Conservation (phyloP, 2,888 invertebrate species). For the Xestia sexstrigata region DNA sequence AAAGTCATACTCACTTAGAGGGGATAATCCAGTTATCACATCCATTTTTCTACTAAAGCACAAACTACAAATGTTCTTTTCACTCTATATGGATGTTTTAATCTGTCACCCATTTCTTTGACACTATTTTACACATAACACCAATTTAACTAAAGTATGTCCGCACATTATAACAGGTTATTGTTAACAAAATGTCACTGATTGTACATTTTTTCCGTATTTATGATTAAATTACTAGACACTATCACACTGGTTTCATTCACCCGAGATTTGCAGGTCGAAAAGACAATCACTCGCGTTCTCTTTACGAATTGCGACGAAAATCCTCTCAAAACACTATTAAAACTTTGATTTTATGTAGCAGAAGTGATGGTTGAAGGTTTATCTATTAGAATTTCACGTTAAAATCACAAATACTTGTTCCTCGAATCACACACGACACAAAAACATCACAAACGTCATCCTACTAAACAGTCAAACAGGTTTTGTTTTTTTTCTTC, state of each 20-base stretch:
- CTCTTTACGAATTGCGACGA: constrained; percentile 14
- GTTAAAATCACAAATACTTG: constrained; percentile 59
- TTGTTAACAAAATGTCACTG: constrained; percentile 73
- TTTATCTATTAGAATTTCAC: constrained; percentile 63
- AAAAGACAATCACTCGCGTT: constrained; percentile 50
- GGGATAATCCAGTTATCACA: constrained; percentile 84
- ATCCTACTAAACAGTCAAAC: constrained; percentile 83
- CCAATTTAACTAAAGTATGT: constrained; percentile 57
- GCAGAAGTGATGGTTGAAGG: constrained; percentile 33
- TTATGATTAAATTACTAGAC: constrained; percentile 75
- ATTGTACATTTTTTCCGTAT: constrained; percentile 81
- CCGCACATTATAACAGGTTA: constrained; percentile 69
- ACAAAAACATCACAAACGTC: constrained; percentile 87
- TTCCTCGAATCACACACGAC: constrained; percentile 76
- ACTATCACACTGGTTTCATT: constrained; percentile 72
- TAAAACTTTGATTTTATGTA: constrained; percentile 21
- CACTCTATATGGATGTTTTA: constrained; percentile 87
- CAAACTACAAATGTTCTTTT: constrained; percentile 78
- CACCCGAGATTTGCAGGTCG: constrained; percentile 65
- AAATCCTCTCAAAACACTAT: constrained; percentile 26
- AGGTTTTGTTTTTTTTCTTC: constrained; percentile 84
- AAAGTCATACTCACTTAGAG: constrained; percentile 83
- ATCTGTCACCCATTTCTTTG: constrained; percentile 88
- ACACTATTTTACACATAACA: constrained; percentile 75
- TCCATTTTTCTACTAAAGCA: constrained; percentile 82